Conservation (phyloP, 2,888 invertebrate genomes). For the Crematogaster levior region DNA sequence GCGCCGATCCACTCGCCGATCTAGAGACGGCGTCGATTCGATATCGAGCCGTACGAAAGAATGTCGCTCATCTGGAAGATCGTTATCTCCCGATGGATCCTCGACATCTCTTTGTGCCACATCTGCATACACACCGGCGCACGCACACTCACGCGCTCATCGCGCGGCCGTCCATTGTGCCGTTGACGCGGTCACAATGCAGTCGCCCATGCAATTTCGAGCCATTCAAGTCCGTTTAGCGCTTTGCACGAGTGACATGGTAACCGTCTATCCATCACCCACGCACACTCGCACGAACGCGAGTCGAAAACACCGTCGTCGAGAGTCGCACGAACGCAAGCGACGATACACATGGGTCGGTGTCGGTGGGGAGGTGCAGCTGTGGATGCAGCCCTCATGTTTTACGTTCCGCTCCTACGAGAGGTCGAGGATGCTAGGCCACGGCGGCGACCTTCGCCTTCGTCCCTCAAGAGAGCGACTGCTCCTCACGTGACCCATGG, state of each 20-base stretch:
- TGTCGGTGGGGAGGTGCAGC: conserved; percentile 69
- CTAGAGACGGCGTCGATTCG: conserved; percentile 27
- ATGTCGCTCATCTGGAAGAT: conserved; percentile 43
- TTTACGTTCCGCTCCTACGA: conserved; percentile 38
- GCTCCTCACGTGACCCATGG: conserved; percentile 42
- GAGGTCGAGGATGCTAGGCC: conserved; percentile 51
- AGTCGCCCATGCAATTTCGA: conserved; percentile 75
- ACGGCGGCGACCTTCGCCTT: conserved; percentile 50
- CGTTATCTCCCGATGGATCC: conserved; percentile 55
- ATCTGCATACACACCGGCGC: conserved; percentile 68
- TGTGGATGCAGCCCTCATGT: conserved; percentile 59
- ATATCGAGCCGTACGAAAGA: conserved; percentile 43
- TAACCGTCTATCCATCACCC: conserved; percentile 84
- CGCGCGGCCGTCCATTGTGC: conserved; percentile 50
- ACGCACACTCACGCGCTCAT: conserved; percentile 35
- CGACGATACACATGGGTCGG: conserved; percentile 46
- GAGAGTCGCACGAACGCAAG: conserved; percentile 12
- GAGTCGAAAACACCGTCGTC: conserved; percentile 32
- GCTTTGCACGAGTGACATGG: conserved; percentile 78
- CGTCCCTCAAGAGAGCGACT: conserved; percentile 31
- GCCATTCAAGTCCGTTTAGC: conserved; percentile 76
- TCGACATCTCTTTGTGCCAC: conserved; percentile 61
- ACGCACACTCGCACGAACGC: conserved; percentile 72
- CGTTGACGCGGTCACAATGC: conserved; percentile 61
- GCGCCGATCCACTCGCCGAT: conserved; percentile 24